Conservation (phyloP, 2,797 vertebrate genomes). For the Cichlasoma orientale region DNA sequence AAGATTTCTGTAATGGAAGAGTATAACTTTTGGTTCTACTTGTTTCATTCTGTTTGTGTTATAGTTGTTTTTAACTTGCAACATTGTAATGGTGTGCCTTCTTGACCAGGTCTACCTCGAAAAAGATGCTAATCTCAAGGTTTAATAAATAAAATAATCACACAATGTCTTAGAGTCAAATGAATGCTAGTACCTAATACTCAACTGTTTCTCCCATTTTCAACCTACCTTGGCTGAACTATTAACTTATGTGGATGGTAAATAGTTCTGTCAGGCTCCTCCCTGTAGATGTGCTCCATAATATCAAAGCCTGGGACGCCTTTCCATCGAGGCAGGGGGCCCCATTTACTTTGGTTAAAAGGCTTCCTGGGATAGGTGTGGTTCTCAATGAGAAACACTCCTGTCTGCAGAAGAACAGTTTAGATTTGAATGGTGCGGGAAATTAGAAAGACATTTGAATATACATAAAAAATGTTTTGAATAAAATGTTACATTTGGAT, state of each 20-base stretch:
- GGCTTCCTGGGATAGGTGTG: conserved; percentile 75
- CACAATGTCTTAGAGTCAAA: background rate
- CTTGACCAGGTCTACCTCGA: too few relatives aligned
- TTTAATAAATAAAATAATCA: background rate
- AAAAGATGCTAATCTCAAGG: too few relatives aligned
- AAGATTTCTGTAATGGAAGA: too few relatives aligned
- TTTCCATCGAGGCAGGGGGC: conserved; percentile 45
- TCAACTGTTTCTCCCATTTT: background rate
- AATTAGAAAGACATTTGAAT: background rate
- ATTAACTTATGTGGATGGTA: conserved; percentile 66
- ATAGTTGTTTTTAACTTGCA: too few relatives aligned
- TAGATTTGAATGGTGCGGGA: background rate
- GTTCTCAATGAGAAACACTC: conserved; percentile 79
- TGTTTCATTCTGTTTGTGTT: too few relatives aligned
- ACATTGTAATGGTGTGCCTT: too few relatives aligned
- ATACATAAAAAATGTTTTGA: background rate
- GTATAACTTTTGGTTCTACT: too few relatives aligned
- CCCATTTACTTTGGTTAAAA: conserved; percentile 41
- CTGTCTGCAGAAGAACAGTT: background rate
- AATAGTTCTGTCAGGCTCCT: background rate
- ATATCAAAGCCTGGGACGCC: conserved; percentile 68
- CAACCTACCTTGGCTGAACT: conserved; percentile 56
- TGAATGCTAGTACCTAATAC: background rate
- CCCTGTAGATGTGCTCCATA: conserved; percentile 66
- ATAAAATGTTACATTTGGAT: conserved; percentile 33